Percentiles rank a stretch among this genome's conserved stretches.
phyloP scores from a whole-genome alignment of 2,888 invertebrate genomes.

The Orgyia antiqua region DNA sequence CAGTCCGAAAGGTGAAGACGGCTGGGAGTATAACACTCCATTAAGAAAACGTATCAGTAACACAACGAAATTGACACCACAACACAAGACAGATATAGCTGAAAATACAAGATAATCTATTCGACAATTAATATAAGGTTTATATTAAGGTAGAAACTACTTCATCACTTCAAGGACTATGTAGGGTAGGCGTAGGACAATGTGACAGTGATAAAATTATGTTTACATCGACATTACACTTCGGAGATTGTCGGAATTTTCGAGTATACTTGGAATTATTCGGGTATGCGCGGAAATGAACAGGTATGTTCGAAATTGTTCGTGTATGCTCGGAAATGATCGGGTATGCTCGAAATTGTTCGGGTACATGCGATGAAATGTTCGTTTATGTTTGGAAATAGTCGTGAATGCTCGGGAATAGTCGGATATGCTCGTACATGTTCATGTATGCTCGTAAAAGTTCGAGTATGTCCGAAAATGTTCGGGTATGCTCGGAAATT shows the following conservation, averaged over 20 bases:
- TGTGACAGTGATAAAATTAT: constrained; percentile 24
- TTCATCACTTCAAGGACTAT: constrained; percentile 36
- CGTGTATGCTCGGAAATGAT: too few species aligned
- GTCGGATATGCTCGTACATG: too few species aligned
- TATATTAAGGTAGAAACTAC: constrained; percentile 42
- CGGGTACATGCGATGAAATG: too few species aligned
- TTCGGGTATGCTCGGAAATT: too few species aligned
- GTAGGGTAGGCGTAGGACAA: constrained; percentile 30
- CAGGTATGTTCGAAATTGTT: not conserved
- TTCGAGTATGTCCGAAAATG: too few species aligned
- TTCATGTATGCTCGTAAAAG: too few species aligned
- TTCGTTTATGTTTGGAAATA: too few species aligned
- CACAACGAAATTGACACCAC: constrained; percentile 32
- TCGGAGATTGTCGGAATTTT: constrained; percentile 13
- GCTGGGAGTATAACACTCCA: constrained; percentile 77
- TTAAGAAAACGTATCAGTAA: constrained; percentile 58
- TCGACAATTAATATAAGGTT: constrained; percentile 16
- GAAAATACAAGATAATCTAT: constrained; percentile 60
- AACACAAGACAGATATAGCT: constrained; percentile 40
- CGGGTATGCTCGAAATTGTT: too few species aligned
- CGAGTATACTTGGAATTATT: constrained; percentile 9
- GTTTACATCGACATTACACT: constrained; percentile 13
- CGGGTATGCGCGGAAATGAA: not conserved
- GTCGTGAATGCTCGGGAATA: too few species aligned
- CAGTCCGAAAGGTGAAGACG: constrained; percentile 81